A percentile compares a stretch with the other conserved stretches of the same genome.
Conservation (phyloP, 2,113 vertebrate species). For the Dasyornis broadbenti region DNA sequence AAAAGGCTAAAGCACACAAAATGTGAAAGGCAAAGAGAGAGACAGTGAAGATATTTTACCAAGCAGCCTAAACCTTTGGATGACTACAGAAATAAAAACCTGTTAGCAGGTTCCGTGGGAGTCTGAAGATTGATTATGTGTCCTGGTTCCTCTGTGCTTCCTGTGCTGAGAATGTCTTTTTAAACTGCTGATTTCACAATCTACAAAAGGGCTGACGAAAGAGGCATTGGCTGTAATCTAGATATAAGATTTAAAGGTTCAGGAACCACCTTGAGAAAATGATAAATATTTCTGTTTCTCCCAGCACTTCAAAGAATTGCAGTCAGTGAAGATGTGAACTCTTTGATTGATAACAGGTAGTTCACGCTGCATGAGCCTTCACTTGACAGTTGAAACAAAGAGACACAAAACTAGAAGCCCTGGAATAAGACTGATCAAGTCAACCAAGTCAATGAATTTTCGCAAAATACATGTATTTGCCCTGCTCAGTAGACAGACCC, state of each 20-base stretch:
- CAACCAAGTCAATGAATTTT: neutral
- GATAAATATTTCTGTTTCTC: slow-evolving; percentile 29
- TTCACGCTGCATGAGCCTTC: neutral
- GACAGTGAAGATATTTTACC: neutral
- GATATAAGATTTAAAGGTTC: slow-evolving; percentile 17
- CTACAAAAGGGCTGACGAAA: neutral
- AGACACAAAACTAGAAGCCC: neutral
- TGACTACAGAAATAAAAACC: neutral
- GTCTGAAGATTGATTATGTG: slow-evolving; percentile 46
- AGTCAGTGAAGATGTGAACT: neutral
- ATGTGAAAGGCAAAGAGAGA: neutral
- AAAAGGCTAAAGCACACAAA: neutral
- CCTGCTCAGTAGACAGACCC: neutral
- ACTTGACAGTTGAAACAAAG: neutral
- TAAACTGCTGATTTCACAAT: slow-evolving; percentile 48
- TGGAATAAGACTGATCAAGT: neutral
- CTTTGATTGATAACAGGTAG: neutral
- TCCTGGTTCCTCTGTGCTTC: neutral
- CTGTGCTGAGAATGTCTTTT: slow-evolving; percentile 36
- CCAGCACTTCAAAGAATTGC: neutral
- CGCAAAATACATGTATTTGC: neutral
- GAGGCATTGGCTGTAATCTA: neutral
- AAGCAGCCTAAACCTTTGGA: neutral
- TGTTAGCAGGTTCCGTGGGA: neutral
- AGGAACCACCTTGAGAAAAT: slow-evolving; percentile 32